Conservation (phyloP, 2,113 vertebrate species). For the Pachycephala philippinensis region DNA sequence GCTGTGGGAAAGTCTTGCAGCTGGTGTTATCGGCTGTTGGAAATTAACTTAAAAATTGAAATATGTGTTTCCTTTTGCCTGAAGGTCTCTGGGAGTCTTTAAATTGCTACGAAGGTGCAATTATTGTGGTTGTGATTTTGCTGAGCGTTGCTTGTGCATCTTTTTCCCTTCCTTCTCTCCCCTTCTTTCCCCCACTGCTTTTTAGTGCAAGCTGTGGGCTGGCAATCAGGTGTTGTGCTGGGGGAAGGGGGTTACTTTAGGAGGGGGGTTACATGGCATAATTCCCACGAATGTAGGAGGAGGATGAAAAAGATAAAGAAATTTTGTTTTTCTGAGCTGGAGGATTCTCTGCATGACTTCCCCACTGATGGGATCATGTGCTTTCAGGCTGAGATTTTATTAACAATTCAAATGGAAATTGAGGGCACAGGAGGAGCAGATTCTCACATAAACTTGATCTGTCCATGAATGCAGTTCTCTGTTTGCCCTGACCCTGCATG, state of each 20-base stretch:
- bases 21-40: conserved; percentile 58
- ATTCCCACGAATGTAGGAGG: conserved; percentile 77
- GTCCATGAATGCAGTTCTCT: conserved; percentile 95
- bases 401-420: conserved; percentile 99
- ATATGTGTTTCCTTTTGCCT: conserved; percentile 51
- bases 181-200: background rate
- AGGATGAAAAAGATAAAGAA: conserved; percentile 80
- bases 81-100: conserved; percentile 46
- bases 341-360: conserved; percentile 84
- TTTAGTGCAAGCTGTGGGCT: background rate
- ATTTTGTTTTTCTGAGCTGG: conserved; percentile 78
- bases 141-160: conserved; percentile 6
- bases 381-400: conserved; percentile 87
- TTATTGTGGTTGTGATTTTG: conserved; percentile 20
- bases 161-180: conserved; percentile 14
- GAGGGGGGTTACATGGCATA: conserved; percentile 62
- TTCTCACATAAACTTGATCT: conserved; percentile 99
- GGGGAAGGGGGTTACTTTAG: conserved; percentile 28
- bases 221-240: conserved; percentile 69
- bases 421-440: conserved; percentile 88
- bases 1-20: conserved; percentile 62
- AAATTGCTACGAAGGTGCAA: conserved; percentile 47
- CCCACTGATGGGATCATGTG: conserved; percentile 83
- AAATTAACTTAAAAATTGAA: conserved; percentile 59
- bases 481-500: conserved; percentile 89